Evolutionary conservation across 2,113 vertebrate species (phyloP), one percentile per base, ranked within the genome.

Genomic region (Rhagologus leucostigma): DNA sequence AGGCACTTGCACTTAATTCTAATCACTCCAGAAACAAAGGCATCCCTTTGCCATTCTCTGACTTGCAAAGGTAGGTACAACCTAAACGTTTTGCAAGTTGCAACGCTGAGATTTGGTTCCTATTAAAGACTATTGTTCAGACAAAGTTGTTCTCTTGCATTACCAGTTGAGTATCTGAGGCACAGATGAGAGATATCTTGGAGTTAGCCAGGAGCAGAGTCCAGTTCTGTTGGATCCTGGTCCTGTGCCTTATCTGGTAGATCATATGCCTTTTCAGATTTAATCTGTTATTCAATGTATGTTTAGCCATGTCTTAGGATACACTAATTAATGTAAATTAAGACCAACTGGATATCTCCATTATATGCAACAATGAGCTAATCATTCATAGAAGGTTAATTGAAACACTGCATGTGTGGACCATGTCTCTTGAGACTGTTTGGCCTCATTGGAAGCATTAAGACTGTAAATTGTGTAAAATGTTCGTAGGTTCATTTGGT

Each of bases 301-400:
- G 15, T 73, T 84, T 83, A 70, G 14, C 17, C 23, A 32, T 65
- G 59, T 7, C 1, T 67, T 52, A 74, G 29, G 17, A 63, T 52
- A 63, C 41, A 26, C 10, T 41, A 55, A 62, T 46, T 83, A 63
- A 67, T 52, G 46, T 35, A 96, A 89, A 87, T 80, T 49, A 94
- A 75, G 70, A 76, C 35, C 76, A 88, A 19, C 47, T 69, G 52
- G 70, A 23, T 75, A 79, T 57, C 65, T 94, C 80, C 32, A 39
- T 92, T 95, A 84, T 76, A 75, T 39, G 64, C 41, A 96, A 53
- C 24, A 88, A 62, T 93, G 83, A 94, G 27, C 12, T 93, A 93
- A 95, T 93, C 7, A 90, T 91, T 85, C 84, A 74, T 50, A 96
- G 78, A 41, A 84, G 7, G 52, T 81, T 94, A 94, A 92, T 50